Evolutionary conservation across 30 jellyfish, hydroid and myxozoan species (phyloP).

Genomic region (Pelagia noctiluca): DNA sequence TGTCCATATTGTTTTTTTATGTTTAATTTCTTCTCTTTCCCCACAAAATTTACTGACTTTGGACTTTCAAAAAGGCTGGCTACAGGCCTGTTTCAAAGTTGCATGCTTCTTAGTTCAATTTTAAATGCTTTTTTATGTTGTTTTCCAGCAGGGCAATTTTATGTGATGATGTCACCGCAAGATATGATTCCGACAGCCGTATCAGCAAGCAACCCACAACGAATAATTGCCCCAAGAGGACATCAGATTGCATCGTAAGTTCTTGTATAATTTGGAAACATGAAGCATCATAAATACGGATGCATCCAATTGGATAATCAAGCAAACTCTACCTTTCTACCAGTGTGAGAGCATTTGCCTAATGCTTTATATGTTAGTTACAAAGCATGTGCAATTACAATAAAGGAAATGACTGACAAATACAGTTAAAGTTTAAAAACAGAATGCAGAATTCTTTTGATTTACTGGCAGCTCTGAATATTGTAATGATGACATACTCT

Average conservation of each 20-base stretch:
- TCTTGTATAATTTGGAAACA: neutral
- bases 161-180: conserved; percentile 98
- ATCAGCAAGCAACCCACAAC: conserved; percentile 78
- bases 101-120: neutral
- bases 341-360: too few species aligned
- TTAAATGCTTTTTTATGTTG: neutral
- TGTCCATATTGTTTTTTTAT: neutral
- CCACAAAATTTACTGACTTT: neutral
- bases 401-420: too few species aligned
- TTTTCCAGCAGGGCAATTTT: conserved; percentile 82
- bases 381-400: too few species aligned
- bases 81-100: neutral
- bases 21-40: neutral
- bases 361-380: too few species aligned
- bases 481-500: too few species aligned
- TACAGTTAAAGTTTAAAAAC: too few species aligned
- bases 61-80: neutral
- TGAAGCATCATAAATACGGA: neutral
- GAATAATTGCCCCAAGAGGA: conserved; percentile 98
- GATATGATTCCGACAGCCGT: conserved; percentile 94
- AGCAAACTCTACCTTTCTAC: neutral
- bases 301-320: neutral
- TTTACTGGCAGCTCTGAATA: too few species aligned
- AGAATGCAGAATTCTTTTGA: too few species aligned
- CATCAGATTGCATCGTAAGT: conserved; percentile 85